These are phyloP conservation scores for Psococerastis gibbosa DNA, from an alignment of 2,888 invertebrate genomes.

Conservation along the genomic window DNA sequence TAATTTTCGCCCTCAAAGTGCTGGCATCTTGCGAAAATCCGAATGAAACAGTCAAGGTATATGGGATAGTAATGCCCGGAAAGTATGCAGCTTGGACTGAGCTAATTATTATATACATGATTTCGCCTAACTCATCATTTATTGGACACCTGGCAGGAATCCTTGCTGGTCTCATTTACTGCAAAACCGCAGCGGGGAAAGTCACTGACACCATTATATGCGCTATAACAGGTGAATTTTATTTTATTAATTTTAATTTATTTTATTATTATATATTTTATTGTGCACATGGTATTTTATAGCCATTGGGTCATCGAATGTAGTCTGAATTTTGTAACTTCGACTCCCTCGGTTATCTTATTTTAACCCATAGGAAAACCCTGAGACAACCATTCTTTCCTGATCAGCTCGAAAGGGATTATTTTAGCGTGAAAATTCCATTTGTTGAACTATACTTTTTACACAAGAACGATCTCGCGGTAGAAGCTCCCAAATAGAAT, in stretches of 20 bases:
- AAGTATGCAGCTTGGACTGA: slow-evolving; percentile 39
- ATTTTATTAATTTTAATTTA: neutral
- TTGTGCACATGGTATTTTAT: too few species aligned
- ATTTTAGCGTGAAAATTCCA: too few species aligned
- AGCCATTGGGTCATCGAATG: too few species aligned
- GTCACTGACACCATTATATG: slow-evolving; percentile 24
- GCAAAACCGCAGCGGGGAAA: slow-evolving; percentile 27
- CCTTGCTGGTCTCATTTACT: slow-evolving; percentile 36
- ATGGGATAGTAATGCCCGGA: slow-evolving; percentile 28
- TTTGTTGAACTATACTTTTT: too few species aligned
- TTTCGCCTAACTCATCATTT: slow-evolving; percentile 41
- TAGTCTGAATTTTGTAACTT: too few species aligned
- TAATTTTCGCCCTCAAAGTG: slow-evolving; percentile 43
- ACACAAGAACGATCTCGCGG: too few species aligned
- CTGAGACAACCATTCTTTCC: too few species aligned
- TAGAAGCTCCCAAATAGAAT: too few species aligned
- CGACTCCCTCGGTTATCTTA: too few species aligned
- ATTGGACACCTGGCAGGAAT: slow-evolving; percentile 43
- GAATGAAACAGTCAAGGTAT: slow-evolving; percentile 22
- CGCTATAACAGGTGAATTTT: slow-evolving; percentile 22
- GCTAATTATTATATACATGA: slow-evolving; percentile 35
- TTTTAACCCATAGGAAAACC: too few species aligned
- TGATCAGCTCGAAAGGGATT: too few species aligned
- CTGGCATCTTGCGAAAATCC: slow-evolving; percentile 26
- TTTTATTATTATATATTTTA: too few species aligned